phyloP scores from a whole-genome alignment of 2,888 invertebrate species.

The Antheraea yamamai region DNA sequence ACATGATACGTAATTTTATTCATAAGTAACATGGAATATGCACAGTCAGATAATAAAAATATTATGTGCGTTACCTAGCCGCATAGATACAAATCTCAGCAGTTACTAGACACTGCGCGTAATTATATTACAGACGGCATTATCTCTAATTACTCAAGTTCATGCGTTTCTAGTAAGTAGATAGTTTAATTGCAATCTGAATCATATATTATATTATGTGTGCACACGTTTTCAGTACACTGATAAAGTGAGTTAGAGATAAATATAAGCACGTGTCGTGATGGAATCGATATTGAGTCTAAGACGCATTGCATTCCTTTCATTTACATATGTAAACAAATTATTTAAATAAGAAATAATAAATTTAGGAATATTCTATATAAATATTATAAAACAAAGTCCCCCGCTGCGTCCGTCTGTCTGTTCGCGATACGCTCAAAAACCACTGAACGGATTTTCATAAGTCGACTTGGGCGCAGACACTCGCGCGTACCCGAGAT shows the following conservation, averaged over 20 bases:
- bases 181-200: background rate
- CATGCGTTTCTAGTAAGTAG: constrained; percentile 3
- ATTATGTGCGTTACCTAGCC: background rate
- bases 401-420: too few relatives aligned
- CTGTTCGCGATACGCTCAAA: too few relatives aligned
- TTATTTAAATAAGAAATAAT: background rate
- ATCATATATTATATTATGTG: background rate
- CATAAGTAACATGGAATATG: background rate
- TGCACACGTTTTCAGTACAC: background rate
- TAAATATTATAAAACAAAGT: too few relatives aligned
- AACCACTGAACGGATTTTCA: too few relatives aligned
- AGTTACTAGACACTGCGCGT: background rate
- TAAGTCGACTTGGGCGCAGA: too few relatives aligned
- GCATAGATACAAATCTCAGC: background rate
- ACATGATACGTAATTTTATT: background rate
- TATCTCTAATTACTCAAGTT: constrained; percentile 11
- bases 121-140: constrained; percentile 1
- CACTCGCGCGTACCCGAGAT: too few relatives aligned
- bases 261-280: background rate
- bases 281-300: background rate
- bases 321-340: background rate
- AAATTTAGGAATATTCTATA: too few relatives aligned
- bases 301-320: background rate
- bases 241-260: background rate
- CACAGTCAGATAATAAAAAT: background rate